Percentiles rank a stretch among this genome's conserved stretches.
Conservation (phyloP, 2,888 invertebrate genomes). For the Caenorhabditis angaria region DNA sequence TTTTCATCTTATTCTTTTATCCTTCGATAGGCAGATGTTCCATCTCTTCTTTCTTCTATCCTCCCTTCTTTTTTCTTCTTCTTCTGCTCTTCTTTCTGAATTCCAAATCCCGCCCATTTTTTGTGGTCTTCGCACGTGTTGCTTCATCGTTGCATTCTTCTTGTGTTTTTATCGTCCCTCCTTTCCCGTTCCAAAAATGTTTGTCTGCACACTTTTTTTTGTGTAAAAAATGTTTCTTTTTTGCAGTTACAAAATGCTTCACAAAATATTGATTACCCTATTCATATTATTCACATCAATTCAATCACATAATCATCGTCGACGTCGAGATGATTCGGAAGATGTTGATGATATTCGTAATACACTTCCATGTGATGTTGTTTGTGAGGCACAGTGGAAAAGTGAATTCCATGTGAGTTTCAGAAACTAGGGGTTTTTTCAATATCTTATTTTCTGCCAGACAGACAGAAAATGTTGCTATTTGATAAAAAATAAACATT, state of each 20-base stretch:
- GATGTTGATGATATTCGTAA: not conserved
- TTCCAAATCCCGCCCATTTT: not conserved
- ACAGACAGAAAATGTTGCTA: no score
- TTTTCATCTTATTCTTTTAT: no score
- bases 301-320: not conserved
- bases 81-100: not conserved
- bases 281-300: conserved; percentile 15
- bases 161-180: conserved; percentile 3
- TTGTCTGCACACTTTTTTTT: not conserved
- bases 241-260: conserved; percentile 18
- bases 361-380: conserved; percentile 36
- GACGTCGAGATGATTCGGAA: not conserved
- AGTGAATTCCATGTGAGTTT: conserved; percentile 49
- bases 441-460: not conserved
- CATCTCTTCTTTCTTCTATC: not conserved
- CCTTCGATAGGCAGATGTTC: conserved; percentile 2
- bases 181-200: not conserved
- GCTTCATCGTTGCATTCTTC: not conserved
- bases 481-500: no score
- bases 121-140: conserved; percentile 1
- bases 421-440: not conserved
- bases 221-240: not conserved
- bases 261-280: conserved; percentile 1
- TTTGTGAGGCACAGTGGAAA: conserved; percentile 55
- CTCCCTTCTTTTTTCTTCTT: conserved; percentile 1